These are phyloP conservation scores for Clarias fuscus DNA, from an alignment of 2,797 vertebrate genomes.

Conservation along the genomic window DNA sequence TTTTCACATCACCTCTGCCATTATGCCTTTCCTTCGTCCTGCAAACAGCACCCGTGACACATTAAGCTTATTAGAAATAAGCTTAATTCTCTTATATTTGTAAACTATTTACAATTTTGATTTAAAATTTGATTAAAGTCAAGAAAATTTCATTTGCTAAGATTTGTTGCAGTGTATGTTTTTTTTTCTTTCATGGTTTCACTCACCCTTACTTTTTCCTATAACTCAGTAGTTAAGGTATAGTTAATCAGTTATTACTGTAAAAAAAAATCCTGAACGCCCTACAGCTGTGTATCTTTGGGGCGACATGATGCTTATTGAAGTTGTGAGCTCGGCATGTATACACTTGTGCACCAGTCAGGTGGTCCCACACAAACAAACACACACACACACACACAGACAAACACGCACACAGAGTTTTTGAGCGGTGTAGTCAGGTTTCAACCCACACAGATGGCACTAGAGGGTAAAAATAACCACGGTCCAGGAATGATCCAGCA, in stretches of 20 bases:
- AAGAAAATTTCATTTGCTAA: not conserved
- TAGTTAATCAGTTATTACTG: not conserved
- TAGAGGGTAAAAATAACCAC: conserved; percentile 49
- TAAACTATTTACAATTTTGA: no score
- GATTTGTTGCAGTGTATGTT: not conserved
- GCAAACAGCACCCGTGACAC: no score
- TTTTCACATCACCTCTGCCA: no score
- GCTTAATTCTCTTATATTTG: no score
- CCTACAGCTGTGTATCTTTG: not conserved
- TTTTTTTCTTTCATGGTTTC: not conserved
- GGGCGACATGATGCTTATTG: conserved; percentile 15
- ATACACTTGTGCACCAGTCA: conserved; percentile 34
- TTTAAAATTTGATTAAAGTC: not conserved
- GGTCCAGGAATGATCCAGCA: conserved; percentile 22
- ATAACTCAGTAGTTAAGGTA: not conserved
- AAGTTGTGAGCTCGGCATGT: conserved; percentile 12
- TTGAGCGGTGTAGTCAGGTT: conserved; percentile 30
- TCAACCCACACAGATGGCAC: conserved; percentile 33
- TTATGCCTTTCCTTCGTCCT: no score
- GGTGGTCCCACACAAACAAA: conserved; percentile 26
- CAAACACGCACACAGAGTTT: not conserved
- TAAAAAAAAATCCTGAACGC: not conserved
- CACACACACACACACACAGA: conserved; percentile 10
- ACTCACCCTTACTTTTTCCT: not conserved
- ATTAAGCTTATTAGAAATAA: no score